A percentile compares a stretch with the other conserved stretches of the same genome.
phyloP scores from a whole-genome alignment of 2,113 vertebrate species.

The Xenotilapia leptura region DNA sequence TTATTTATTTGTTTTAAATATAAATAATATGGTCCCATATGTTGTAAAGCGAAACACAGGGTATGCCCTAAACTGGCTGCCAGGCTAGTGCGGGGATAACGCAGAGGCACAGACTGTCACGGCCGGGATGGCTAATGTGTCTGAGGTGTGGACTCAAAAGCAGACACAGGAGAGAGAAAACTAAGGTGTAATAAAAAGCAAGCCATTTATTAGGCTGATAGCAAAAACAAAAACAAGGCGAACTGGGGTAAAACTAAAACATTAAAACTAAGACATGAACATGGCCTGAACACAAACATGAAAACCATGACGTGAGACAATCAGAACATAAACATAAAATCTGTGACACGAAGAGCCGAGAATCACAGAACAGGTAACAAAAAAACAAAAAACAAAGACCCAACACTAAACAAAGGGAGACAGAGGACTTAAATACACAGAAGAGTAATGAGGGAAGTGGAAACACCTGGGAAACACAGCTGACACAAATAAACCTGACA shows the following conservation, averaged over 20 bases:
- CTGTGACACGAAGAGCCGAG: accelerated
- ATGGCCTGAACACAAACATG: not conserved
- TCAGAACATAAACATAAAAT: not conserved
- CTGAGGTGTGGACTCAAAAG: not conserved
- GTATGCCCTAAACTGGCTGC: not conserved
- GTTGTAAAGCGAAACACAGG: not conserved
- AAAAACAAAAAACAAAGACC: accelerated
- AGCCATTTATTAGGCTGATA: not conserved
- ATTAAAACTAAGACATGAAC: not conserved
- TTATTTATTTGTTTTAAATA: not conserved
- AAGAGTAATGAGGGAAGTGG: not conserved
- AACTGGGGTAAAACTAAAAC: not conserved
- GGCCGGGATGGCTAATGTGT: not conserved
- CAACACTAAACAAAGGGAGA: not conserved
- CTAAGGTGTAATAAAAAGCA: not conserved
- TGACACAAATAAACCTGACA: not conserved
- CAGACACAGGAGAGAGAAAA: not conserved
- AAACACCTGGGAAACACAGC: not conserved
- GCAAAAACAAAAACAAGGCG: not conserved
- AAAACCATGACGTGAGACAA: not conserved
- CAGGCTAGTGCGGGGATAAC: not conserved
- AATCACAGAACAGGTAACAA: not conserved
- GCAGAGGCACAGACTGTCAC: not conserved
- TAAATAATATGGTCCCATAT: not conserved
- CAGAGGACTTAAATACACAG: not conserved